A percentile compares a stretch with the other conserved stretches of the same genome.
Evolutionary conservation across 2,113 vertebrate genomes (phyloP).

Genomic region (Urocolius indicus): DNA sequence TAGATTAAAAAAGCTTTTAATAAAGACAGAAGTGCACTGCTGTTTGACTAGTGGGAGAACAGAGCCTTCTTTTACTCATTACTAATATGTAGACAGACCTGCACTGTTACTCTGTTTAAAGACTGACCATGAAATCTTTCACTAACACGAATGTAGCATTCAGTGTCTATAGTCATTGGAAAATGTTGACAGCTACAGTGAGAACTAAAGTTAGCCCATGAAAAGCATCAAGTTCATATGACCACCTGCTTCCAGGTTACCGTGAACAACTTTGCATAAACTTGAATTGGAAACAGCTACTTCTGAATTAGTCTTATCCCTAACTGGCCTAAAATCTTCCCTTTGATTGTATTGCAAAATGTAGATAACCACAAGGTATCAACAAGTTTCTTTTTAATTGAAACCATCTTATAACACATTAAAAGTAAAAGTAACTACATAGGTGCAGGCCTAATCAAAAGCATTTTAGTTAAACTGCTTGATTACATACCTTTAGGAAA

Average conservation of each 20-base stretch:
- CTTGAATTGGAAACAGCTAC: neutral
- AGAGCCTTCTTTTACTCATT: neutral
- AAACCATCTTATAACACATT: neutral
- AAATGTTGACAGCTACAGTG: neutral
- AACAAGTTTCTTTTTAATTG: neutral
- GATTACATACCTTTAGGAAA: neutral
- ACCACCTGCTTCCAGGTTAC: neutral
- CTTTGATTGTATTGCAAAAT: neutral
- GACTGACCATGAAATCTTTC: neutral
- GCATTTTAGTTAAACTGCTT: neutral
- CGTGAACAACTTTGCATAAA: neutral
- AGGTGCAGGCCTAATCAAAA: neutral
- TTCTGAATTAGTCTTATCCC: neutral
- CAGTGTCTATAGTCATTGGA: neutral
- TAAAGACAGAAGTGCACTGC: neutral
- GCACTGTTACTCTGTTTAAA: neutral
- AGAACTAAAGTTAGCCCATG: neutral
- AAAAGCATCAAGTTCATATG: neutral
- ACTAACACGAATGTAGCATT: accelerated
- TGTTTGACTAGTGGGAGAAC: neutral
- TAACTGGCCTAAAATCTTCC: neutral
- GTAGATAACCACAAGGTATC: neutral
- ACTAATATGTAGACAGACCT: neutral
- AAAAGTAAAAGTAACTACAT: neutral
- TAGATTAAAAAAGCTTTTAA: neutral